Conservation (phyloP, 2,888 invertebrate genomes). For the Cheilosia pagana region DNA sequence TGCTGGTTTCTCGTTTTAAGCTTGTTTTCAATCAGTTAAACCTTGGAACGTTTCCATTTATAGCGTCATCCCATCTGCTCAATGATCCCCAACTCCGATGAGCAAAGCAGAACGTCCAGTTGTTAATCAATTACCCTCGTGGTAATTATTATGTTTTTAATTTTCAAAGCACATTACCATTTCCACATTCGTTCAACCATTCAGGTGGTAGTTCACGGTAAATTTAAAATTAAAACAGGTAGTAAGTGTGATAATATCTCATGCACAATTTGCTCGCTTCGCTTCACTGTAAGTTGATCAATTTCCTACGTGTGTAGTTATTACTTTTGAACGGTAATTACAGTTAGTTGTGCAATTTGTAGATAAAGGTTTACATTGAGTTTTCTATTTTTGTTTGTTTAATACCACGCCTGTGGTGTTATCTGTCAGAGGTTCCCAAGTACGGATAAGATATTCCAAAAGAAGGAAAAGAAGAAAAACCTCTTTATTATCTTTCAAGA, state of each 20-base stretch:
- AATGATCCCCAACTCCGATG: no score
- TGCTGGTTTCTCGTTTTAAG: no score
- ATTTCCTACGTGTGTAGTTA: background rate
- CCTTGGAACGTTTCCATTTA: no score
- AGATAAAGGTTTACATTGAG: background rate
- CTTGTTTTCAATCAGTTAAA: no score
- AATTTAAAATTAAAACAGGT: background rate
- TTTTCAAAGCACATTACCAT: background rate
- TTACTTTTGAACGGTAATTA: background rate
- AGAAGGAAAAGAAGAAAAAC: background rate
- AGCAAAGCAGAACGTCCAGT: no score
- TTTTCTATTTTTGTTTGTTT: background rate
- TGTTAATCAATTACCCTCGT: no score
- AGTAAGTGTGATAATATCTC: background rate
- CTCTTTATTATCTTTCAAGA: background rate
- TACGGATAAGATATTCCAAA: no score
- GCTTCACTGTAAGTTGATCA: background rate
- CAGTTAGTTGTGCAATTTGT: background rate
- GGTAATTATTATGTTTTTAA: no score
- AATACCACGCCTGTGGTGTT: background rate
- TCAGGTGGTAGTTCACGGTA: background rate
- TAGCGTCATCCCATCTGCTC: no score
- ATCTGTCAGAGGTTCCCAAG: background rate
- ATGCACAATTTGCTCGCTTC: background rate
- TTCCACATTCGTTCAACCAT: background rate